A percentile compares a stretch with the other conserved stretches of the same genome.
Conservation (phyloP, 2,797 vertebrate genomes). For the Pseudomugil tenellus region DNA sequence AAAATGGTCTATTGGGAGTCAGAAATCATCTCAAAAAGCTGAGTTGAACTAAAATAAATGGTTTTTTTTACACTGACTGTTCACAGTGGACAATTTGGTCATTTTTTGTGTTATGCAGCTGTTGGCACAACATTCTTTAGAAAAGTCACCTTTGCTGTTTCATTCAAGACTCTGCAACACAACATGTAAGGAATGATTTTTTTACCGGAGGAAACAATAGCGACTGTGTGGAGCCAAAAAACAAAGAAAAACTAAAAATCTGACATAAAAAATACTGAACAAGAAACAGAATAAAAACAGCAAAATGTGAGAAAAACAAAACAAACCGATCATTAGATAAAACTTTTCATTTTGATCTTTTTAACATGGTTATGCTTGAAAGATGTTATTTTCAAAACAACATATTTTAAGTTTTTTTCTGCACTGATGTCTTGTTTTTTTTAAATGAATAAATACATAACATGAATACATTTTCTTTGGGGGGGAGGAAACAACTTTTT, state of each 20-base stretch:
- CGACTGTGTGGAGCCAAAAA: neutral
- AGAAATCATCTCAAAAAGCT: slow-evolving; percentile 30
- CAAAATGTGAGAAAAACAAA: neutral
- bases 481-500: neutral
- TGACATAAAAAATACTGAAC: neutral
- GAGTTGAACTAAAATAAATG: slow-evolving; percentile 8
- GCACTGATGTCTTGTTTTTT: neutral
- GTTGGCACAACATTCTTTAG: slow-evolving; percentile 21
- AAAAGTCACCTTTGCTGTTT: slow-evolving; percentile 19
- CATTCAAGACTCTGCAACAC: slow-evolving; percentile 26
- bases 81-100: slow-evolving; percentile 24
- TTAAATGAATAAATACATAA: neutral
- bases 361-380: neutral
- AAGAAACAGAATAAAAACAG: neutral
- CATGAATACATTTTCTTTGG: neutral
- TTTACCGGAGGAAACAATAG: slow-evolving; percentile 6
- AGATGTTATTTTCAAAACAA: neutral
- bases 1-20: neutral
- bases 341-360: neutral
- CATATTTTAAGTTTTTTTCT: neutral
- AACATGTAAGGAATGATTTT: slow-evolving; percentile 27
- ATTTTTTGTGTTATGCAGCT: slow-evolving; percentile 1
- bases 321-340: neutral
- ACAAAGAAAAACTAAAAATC: neutral
- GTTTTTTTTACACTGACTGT: slow-evolving; percentile 20